phyloP scores from a whole-genome alignment of 2,797 vertebrate species.

The Epinephelus malabaricus region DNA sequence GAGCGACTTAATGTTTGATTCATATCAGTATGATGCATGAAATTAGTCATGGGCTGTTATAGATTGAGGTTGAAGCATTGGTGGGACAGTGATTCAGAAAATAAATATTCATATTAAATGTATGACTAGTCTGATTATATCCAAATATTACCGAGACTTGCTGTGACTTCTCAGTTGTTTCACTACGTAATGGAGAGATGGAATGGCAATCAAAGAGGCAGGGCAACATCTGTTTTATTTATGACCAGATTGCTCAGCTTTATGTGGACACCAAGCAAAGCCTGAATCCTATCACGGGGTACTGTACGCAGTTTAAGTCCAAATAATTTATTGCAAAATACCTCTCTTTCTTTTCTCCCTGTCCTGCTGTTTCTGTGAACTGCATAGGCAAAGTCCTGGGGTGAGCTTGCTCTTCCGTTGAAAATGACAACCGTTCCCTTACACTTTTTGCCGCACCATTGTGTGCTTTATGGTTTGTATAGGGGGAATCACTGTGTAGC shows the following conservation, averaged over 20 bases:
- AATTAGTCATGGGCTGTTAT: conserved; percentile 30
- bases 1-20: conserved; percentile 4
- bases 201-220: conserved; percentile 81
- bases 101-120: conserved; percentile 35
- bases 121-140: conserved; percentile 32
- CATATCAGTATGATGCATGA: conserved; percentile 1
- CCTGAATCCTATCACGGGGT: conserved; percentile 84
- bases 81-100: conserved; percentile 20
- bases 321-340: conserved; percentile 88
- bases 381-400: conserved; percentile 86
- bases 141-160: conserved; percentile 30
- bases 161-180: conserved; percentile 47
- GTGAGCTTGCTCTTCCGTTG: conserved; percentile 85
- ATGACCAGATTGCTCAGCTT: conserved; percentile 83
- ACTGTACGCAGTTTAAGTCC: conserved; percentile 87
- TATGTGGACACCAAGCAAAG: conserved; percentile 85
- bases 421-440: conserved; percentile 86
- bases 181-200: conserved; percentile 66
- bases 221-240: conserved; percentile 83
- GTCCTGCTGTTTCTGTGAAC: conserved; percentile 82
- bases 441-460: conserved; percentile 90
- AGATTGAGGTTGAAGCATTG: conserved; percentile 21
- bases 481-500: conserved; percentile 88
- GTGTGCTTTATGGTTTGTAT: conserved; percentile 90
- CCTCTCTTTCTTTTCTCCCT: conserved; percentile 74